Conservation (phyloP, 2,797 vertebrate species). For the Syndactyla subalaris region DNA sequence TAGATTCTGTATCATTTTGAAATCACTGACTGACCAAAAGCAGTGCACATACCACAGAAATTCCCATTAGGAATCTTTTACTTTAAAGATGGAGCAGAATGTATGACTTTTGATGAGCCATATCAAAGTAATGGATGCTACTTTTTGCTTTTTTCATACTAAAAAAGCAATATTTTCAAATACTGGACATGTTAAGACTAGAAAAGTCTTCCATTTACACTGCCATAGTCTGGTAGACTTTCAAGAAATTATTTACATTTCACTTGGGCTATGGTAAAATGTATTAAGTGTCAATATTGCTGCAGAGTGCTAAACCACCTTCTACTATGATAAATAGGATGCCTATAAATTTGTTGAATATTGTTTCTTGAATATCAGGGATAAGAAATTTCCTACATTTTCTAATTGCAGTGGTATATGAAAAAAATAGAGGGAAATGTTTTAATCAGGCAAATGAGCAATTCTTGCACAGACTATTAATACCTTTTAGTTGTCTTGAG, state of each 20-base stretch:
- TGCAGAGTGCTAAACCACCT: neutral
- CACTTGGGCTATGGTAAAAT: neutral
- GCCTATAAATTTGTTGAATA: neutral
- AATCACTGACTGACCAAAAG: neutral
- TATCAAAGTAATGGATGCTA: neutral
- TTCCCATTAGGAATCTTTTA: neutral
- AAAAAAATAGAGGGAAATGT: neutral
- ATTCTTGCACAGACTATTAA: neutral
- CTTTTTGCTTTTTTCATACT: neutral
- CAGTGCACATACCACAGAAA: neutral
- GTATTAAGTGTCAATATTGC: neutral
- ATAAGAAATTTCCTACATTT: neutral
- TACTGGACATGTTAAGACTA: neutral
- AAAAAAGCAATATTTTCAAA: neutral
- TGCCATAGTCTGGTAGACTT: neutral
- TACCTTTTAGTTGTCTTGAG: neutral
- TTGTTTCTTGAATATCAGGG: neutral
- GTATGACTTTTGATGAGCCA: neutral
- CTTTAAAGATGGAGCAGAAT: neutral
- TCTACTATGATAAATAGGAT: neutral
- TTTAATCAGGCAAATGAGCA: neutral
- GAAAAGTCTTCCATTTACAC: neutral
- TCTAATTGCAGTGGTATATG: neutral
- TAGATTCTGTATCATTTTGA: neutral
- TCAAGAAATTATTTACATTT: neutral